Evolutionary conservation across 2,888 invertebrate species (phyloP).

Genomic region (Sphaeridia pumilis): DNA sequence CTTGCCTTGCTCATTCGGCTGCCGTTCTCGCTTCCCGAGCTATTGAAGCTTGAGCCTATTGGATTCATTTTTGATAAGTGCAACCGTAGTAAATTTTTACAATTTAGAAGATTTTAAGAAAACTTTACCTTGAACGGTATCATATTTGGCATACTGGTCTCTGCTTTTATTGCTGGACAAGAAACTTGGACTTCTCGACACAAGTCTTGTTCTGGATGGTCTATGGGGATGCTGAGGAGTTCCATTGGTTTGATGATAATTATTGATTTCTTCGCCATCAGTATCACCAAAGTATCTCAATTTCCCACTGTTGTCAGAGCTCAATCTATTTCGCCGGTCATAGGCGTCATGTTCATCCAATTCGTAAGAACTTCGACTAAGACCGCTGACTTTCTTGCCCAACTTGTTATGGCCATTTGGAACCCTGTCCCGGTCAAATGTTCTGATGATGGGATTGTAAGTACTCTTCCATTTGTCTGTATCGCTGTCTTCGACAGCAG

Average conservation of each 20-base stretch:
- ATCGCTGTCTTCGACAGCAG: conserved; percentile 14
- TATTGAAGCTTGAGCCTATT: conserved; percentile 23
- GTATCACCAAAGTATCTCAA: conserved; percentile 24
- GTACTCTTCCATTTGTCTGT: conserved; percentile 16
- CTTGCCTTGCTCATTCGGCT: conserved; percentile 22
- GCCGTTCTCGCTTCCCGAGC: conserved; percentile 28
- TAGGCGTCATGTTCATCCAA: conserved; percentile 13
- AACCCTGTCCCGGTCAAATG: conserved; percentile 12
- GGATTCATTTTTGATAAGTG: too few species aligned
- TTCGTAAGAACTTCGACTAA: conserved; percentile 18
- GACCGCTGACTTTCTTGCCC: conserved; percentile 10
- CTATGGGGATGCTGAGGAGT: neutral
- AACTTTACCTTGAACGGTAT: conserved; percentile 15
- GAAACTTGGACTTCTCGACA: conserved; percentile 13
- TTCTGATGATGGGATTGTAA: conserved; percentile 12
- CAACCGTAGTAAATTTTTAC: too few species aligned
- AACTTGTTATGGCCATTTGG: conserved; percentile 1
- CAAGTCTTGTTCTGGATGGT: neutral
- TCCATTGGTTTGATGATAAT: conserved; percentile 1
- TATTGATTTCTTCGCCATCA: conserved; percentile 17
- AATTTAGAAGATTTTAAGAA: neutral
- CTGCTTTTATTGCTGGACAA: conserved; percentile 10
- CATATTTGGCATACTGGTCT: conserved; percentile 14
- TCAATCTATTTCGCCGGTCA: neutral
- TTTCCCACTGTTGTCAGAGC: conserved; percentile 5